Percentiles rank a stretch among this genome's conserved stretches.
Conservation (phyloP, 2,113 vertebrate genomes). For the Ciconia stormi region DNA sequence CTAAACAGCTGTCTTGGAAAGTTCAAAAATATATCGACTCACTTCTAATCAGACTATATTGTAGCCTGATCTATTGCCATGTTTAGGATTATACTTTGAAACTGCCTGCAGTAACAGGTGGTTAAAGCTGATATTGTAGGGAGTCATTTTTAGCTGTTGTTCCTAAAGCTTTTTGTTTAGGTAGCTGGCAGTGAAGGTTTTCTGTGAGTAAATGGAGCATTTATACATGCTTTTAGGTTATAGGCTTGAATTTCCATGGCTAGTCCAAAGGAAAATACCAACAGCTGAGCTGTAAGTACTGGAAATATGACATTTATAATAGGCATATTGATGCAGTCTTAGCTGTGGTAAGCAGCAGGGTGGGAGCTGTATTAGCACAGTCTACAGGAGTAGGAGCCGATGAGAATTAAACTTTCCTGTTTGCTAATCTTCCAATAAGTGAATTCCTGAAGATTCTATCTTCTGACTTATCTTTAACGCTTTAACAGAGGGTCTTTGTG, state of each 20-base stretch:
- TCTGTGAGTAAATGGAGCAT: slow-evolving; percentile 51
- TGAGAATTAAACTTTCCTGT: slow-evolving; percentile 27
- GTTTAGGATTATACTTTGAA: background rate
- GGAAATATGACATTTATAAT: slow-evolving; percentile 53
- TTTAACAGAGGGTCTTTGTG: slow-evolving; percentile 24
- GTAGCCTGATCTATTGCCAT: background rate
- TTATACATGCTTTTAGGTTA: slow-evolving; percentile 30
- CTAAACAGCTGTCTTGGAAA: background rate
- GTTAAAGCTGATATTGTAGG: background rate
- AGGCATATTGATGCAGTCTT: slow-evolving; percentile 15
- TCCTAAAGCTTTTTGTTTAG: slow-evolving; percentile 27
- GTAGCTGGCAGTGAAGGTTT: slow-evolving; percentile 7
- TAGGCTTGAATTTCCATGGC: slow-evolving; percentile 14
- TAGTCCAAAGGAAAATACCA: slow-evolving; percentile 47
- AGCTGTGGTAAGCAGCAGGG: slow-evolving; percentile 11
- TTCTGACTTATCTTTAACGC: slow-evolving; percentile 8
- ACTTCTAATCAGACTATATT: background rate
- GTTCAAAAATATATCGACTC: background rate
- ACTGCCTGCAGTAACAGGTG: background rate
- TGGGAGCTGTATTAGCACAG: background rate
- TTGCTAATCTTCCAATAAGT: slow-evolving; percentile 21
- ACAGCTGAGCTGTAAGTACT: slow-evolving; percentile 40
- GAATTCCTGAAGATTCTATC: slow-evolving; percentile 3
- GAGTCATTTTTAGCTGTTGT: background rate
- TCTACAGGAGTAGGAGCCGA: background rate